phyloP scores from a whole-genome alignment of 2,113 vertebrate species.

The Oenanthe oenanthe region DNA sequence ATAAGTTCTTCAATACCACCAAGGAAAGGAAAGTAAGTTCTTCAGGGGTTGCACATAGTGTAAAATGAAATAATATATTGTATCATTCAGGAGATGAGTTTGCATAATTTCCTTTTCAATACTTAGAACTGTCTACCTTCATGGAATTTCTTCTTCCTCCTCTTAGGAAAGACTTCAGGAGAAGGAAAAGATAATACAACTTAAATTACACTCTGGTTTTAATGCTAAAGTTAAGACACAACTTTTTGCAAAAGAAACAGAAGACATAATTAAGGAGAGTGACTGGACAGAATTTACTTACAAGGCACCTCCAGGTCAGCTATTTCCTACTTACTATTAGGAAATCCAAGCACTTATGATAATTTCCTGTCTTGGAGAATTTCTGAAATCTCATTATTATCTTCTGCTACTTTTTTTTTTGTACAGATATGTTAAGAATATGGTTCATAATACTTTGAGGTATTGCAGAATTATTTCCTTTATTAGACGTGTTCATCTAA shows the following conservation, averaged over 20 bases:
- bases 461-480: not conserved
- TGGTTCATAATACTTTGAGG: not conserved
- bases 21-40: conserved; percentile 37
- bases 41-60: not conserved
- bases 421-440: not conserved
- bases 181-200: conserved; percentile 35
- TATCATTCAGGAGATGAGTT: not conserved
- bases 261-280: conserved; percentile 11
- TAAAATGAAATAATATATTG: not conserved
- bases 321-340: not conserved
- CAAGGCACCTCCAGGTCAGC: conserved; percentile 55
- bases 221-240: conserved; percentile 61
- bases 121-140: not conserved
- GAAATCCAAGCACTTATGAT: not conserved
- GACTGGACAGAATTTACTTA: conserved; percentile 54
- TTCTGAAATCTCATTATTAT: not conserved
- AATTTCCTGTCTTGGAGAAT: not conserved
- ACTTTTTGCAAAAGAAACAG: conserved; percentile 30
- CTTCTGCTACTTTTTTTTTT: not conserved
- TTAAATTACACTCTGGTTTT: conserved; percentile 49
- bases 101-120: not conserved
- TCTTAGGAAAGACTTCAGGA: conserved; percentile 32
- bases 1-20: conserved; percentile 45
- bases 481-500: not conserved
- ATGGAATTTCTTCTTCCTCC: not conserved